Base-by-base conservation (phyloP, 2,888 invertebrate species). In the Melanostoma scalare region DNA sequence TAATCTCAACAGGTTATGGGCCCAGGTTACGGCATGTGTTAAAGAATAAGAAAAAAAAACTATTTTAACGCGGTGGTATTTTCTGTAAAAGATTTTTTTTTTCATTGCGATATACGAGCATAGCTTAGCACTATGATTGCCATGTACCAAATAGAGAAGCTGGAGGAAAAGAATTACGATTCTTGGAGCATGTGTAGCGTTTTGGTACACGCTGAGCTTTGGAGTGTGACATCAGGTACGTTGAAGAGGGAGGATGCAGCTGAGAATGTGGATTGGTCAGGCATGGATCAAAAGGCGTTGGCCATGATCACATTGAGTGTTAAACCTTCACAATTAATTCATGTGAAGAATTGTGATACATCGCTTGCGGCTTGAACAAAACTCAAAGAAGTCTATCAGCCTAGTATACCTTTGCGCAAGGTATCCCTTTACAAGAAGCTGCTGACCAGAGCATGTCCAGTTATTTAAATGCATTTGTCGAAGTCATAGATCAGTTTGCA, bases 81-180 rank as follows among this genome's bases (percentile, higher is more conserved):
- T n/a, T n/a, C n/a, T n/a, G n/a, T n/a, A n/a, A n/a, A n/a, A n/a
- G n/a, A n/a, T n/a, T n/a, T n/a, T n/a, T n/a, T n/a, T n/a, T n/a
- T n/a, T n/a, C n/a, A n/a, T n/a, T n/a, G n/a, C n/a, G n/a, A n/a
- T n/a, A n/a, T n/a, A n/a, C n/a, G n/a, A n/a, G n/a, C n/a, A n/a
- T n/a, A n/a, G n/a, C n/a, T n/a, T n/a, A n/a, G n/a, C n/a, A n/a
- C n/a, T n/a, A n/a, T n/a, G n/a, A n/a, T n/a, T 42, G 38, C 61
- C 35, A 55, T 65, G 52, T 72, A 74, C 33, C 80, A 75, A 69
- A 75, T 80, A 8, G 79, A 61, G 9, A 80, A 75, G 35, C 63
- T 80, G 42, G 63, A 69, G 56, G 79, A 68, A n/a, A 74, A 74
- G 48, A 74, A 80, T 80, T 80, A 74, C 35, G 79, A 63, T 63